Evolutionary conservation across 2,113 vertebrate genomes (phyloP).

Genomic region (Meriones unguiculatus): DNA sequence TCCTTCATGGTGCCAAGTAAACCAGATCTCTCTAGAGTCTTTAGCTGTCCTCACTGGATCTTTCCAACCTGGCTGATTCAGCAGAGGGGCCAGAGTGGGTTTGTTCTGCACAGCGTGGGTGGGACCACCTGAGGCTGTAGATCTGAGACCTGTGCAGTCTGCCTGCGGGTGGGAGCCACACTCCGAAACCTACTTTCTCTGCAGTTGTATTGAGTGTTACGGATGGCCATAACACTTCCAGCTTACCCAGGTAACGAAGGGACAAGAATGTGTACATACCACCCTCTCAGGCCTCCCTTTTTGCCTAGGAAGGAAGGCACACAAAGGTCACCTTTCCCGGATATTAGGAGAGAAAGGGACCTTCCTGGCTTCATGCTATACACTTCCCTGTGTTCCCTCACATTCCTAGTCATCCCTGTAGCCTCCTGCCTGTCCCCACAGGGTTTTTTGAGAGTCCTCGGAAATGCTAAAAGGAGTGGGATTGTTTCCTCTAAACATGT

Average conservation of each 20-base stretch:
- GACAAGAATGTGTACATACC: background rate
- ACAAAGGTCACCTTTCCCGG: background rate
- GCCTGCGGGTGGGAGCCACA: accelerated
- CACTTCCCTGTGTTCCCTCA: background rate
- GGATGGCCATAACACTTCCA: background rate
- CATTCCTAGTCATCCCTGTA: background rate
- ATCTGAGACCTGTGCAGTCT: background rate
- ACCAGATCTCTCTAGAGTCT: background rate
- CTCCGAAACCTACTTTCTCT: background rate
- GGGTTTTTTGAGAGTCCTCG: background rate
- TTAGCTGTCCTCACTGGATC: background rate
- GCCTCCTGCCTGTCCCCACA: too few relatives aligned
- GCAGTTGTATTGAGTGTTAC: background rate
- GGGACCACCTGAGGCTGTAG: background rate
- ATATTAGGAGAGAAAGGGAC: background rate
- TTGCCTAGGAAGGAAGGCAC: background rate
- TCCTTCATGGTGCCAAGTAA: slow-evolving; percentile 56
- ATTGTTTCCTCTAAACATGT: background rate
- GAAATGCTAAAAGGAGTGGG: background rate
- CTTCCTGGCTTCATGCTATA: background rate
- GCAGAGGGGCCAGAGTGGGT: background rate
- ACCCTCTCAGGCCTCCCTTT: background rate
- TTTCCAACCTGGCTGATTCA: background rate
- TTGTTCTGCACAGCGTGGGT: background rate
- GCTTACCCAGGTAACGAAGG: background rate